Conservation (phyloP, 2,113 vertebrate genomes). For the Alligator sinensis region DNA sequence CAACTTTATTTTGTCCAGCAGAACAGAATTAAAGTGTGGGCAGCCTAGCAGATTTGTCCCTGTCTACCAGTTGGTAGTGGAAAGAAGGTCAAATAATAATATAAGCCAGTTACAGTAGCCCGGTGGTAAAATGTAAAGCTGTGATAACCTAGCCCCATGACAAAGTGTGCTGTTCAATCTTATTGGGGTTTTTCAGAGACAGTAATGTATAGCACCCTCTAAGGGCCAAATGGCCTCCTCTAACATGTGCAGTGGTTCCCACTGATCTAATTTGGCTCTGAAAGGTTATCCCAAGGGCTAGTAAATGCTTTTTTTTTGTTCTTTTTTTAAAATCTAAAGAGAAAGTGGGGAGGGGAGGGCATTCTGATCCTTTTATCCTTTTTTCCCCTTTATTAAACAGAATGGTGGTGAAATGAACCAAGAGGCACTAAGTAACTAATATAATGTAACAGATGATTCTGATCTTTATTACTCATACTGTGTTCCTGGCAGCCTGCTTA, state of each 20-base stretch:
- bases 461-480: neutral
- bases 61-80: neutral
- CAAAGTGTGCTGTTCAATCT: neutral
- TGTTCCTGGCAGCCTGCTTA: neutral
- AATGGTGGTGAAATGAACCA: neutral
- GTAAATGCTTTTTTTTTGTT: neutral
- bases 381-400: neutral
- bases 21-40: neutral
- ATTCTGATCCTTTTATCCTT: neutral
- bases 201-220: neutral
- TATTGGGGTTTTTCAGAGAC: neutral
- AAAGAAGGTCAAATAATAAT: conserved; percentile 7
- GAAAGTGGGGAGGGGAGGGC: neutral
- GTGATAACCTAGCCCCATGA: neutral
- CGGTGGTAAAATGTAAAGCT: neutral
- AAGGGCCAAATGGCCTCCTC: neutral
- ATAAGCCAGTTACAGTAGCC: neutral
- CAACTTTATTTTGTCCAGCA: neutral
- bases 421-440: neutral
- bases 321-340: neutral
- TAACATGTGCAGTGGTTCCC: neutral
- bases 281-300: neutral
- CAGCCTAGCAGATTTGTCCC: neutral
- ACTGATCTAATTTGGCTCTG: accelerated
- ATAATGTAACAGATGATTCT: neutral